Conservation (phyloP, 2,797 vertebrate species). For the Macropus fuliginosus region DNA sequence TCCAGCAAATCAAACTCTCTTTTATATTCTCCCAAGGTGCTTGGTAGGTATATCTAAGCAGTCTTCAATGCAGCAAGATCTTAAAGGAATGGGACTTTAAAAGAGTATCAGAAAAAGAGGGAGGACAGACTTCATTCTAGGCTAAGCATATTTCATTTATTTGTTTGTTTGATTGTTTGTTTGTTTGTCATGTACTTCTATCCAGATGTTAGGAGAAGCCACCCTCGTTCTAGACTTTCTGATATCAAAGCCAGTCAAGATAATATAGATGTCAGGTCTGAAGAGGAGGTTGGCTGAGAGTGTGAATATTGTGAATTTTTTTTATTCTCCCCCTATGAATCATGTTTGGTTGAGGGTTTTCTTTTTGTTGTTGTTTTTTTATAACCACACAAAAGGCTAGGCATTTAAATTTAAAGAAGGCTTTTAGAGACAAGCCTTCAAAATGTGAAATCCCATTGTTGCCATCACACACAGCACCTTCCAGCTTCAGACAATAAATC, state of each 20-base stretch:
- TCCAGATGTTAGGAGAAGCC: not conserved
- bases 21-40: no score
- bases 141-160: not conserved
- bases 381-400: fast-evolving
- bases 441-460: fast-evolving
- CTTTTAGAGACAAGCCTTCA: not conserved
- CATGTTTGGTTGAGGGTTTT: not conserved
- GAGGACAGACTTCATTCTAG: not conserved
- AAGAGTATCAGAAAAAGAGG: not conserved
- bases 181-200: not conserved
- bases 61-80: not conserved
- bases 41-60: not conserved
- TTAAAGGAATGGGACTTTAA: not conserved
- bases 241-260: fast-evolving
- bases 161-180: not conserved
- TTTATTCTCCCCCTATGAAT: not conserved
- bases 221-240: not conserved
- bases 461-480: fast-evolving
- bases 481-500: not conserved
- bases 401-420: constrained; percentile 1
- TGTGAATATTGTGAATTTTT: no score
- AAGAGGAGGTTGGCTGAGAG: not conserved
- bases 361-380: not conserved
- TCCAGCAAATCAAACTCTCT: not conserved
- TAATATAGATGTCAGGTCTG: fast-evolving